Base-by-base conservation (phyloP, 2,797 vertebrate genomes). In the Echeneis naucrates region DNA sequence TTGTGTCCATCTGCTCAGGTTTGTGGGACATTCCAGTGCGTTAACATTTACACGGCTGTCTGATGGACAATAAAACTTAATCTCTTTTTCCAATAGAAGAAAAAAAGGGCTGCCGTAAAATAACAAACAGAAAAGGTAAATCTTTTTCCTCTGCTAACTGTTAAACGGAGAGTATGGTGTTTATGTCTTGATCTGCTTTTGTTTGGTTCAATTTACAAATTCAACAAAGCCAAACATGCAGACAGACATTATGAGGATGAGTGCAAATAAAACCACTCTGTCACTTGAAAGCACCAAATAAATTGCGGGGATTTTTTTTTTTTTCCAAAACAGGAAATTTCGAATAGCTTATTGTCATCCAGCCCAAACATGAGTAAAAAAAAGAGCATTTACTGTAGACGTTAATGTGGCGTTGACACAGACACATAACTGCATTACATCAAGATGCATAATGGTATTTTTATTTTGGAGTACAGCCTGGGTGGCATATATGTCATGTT, bases 21-120 rank as follows among this genome's bases (percentile, higher is more conserved):
- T 71, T 79, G 78, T 55, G 80, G 84, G 87, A 87, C 90, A 93
- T 94, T 94, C 90, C 92, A 77, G 68, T 8, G 77, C 85, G 81
- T 85, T 85, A 83, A 82, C 87, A 92, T 92, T 94, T 92, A 87
- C 93, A 93, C 85, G 92, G 88, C 83, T 91, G 92, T 92, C 91
- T 89, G 79, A 79, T 27, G 12, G 77, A 87, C 83, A 74, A 89
- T 87, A 86, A 90, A 89, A 82, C 53, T 64, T 82, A 54, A 84
- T 87, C 81, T 84, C 70, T 66, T 30, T 75, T 16, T 42, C 40
- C 68, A 75, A 45, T 14, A 58, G 67, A 50, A 52, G 60, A 26
- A 68, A 44, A 44, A 55, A 48, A 53, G 75, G 59, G 61, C 60
- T 48, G 26, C 45, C 48, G 57, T 71, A 45, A 80, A 72, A 86